Evolutionary conservation across 2,888 invertebrate genomes (phyloP).

Genomic region (Aphodius sticticus): DNA sequence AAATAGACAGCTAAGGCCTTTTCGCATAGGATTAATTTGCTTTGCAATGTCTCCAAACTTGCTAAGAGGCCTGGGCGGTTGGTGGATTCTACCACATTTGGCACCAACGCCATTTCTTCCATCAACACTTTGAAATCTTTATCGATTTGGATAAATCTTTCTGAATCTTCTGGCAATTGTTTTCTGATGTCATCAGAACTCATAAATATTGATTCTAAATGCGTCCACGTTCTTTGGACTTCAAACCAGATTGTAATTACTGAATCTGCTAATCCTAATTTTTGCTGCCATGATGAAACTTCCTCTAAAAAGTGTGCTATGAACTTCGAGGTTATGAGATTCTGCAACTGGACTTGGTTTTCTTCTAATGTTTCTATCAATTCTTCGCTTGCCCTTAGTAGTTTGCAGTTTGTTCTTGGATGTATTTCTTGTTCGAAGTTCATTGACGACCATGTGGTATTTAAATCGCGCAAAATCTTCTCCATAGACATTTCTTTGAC

Average conservation of each 20-base stretch:
- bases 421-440: slow-evolving; percentile 93
- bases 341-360: slow-evolving; percentile 96
- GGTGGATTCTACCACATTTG: slow-evolving; percentile 91
- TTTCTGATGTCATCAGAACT: slow-evolving; percentile 96
- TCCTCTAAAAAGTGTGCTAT: slow-evolving; percentile 95
- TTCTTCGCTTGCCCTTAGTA: slow-evolving; percentile 92
- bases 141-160: slow-evolving; percentile 91
- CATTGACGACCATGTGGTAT: slow-evolving; percentile 92
- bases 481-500: slow-evolving; percentile 99
- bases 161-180: slow-evolving; percentile 93
- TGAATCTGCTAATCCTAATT: slow-evolving; percentile 91
- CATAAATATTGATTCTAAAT: slow-evolving; percentile 97
- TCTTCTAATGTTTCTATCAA: slow-evolving; percentile 97
- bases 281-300: slow-evolving; percentile 94
- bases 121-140: slow-evolving; percentile 87
- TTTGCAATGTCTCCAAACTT: slow-evolving; percentile 82
- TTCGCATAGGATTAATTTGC: slow-evolving; percentile 89
- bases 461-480: slow-evolving; percentile 88
- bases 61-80: slow-evolving; percentile 84
- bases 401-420: slow-evolving; percentile 82
- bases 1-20: slow-evolving; percentile 96
- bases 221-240: slow-evolving; percentile 97
- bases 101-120: slow-evolving; percentile 78
- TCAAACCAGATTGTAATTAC: slow-evolving; percentile 94
- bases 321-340: slow-evolving; percentile 95